Base-by-base conservation (phyloP, 30 jellyfish, hydroid and myxozoan species). In the Aurelia aurita complex sp. Pacific region DNA sequence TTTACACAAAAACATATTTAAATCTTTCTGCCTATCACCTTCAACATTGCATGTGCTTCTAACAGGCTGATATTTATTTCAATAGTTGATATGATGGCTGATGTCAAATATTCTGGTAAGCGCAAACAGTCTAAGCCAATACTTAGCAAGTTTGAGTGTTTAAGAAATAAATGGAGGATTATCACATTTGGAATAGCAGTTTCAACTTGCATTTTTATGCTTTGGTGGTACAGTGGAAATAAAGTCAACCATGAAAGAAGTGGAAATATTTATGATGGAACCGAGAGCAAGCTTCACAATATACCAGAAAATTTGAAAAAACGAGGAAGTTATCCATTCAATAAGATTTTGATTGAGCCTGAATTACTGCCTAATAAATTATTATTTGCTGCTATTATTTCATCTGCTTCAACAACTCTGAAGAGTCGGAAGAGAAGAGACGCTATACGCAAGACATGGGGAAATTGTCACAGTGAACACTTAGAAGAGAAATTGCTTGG, bases 401-500 rank as follows among this genome's bases (percentile, higher is more conserved):
- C 89, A 18, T 61, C 89, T 4, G 46, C 89, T 33, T 70, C 96
- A 14, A 67, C 70, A 59, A 54, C 57, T 34, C 40, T 13, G 12
- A 77, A 67, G 67, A 65, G 74, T 35, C 34, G 64, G 62, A 73
- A 54, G 6, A 54, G 81, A 32, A 53, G 97, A 43, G 83, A 82
- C 12, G 97, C 97, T 1, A 90, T 90, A 23, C 83, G 97, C 29
- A 46, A 62, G 15, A 90, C 97, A 10, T 90, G 97, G 97, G 94
- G 88, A 32, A 75, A 83, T 42, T 77, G 91, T 64, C 42, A 35
- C 0, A 68, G 63, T 13, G 16, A 38, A 17, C 43, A 46, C 0
- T 60, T 85, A 10, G n/a, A 74, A 23, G 50, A 32, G 19, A 17
- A 76, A 1, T 32, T 71, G 23, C 52, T 42, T 10, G 69, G 52